These are phyloP conservation scores for Apis laboriosa DNA, from an alignment of 1,140 invertebrate genomes.

Conservation along the genomic window DNA sequence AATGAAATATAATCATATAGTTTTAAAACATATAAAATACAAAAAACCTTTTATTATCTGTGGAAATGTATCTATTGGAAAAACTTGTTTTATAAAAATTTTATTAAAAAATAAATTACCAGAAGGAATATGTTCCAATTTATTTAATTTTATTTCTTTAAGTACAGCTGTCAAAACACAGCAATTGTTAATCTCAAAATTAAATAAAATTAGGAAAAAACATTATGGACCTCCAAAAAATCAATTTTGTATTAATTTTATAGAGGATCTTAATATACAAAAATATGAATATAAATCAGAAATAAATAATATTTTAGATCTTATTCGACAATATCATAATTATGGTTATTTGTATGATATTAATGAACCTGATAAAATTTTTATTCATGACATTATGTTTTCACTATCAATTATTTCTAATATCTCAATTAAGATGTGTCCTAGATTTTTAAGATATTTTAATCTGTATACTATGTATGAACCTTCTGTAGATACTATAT, in stretches of 20 bases:
- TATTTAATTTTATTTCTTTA: constrained; percentile 84
- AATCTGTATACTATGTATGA: constrained; percentile 83
- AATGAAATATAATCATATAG: constrained; percentile 79
- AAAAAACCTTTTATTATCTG: constrained; percentile 83
- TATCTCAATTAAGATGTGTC: constrained; percentile 76
- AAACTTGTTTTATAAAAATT: constrained; percentile 84
- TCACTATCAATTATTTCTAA: constrained; percentile 80
- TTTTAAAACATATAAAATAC: constrained; percentile 78
- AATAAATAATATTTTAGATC: constrained; percentile 84
- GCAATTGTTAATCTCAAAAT: constrained; percentile 84
- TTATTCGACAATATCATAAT: constrained; percentile 86
- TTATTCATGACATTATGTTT: constrained; percentile 83
- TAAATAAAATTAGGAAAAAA: constrained; percentile 82
- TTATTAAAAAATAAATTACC: constrained; percentile 82
- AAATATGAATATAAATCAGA: constrained; percentile 78
- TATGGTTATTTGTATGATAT: constrained; percentile 84
- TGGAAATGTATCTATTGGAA: constrained; percentile 86
- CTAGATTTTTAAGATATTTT: constrained; percentile 85
- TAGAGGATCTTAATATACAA: constrained; percentile 87
- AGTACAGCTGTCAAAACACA: constrained; percentile 83
- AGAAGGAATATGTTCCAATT: constrained; percentile 80
- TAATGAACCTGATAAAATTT: constrained; percentile 82
- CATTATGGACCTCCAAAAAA: constrained; percentile 83
- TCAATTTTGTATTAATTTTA: constrained; percentile 84
- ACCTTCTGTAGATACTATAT: constrained; percentile 84